These are phyloP conservation scores for Eulithis testata DNA, from an alignment of 2,888 invertebrate genomes.

Conservation along the genomic window DNA sequence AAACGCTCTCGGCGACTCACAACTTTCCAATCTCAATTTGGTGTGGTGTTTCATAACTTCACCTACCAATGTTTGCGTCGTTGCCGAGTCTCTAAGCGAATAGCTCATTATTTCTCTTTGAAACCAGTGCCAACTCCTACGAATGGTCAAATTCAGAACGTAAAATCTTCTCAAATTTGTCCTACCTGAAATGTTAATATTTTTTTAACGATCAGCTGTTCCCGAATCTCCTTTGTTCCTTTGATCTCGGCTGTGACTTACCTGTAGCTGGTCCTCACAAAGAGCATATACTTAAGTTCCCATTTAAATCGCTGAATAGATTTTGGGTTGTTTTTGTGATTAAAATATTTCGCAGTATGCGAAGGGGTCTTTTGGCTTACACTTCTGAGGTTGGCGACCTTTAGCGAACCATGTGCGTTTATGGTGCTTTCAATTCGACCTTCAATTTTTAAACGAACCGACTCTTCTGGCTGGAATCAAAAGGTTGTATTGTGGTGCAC, in stretches of 20 bases:
- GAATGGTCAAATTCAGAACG: slow-evolving; percentile 9
- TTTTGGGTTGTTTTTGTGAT: slow-evolving; percentile 25
- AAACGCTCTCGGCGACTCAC: slow-evolving; percentile 51
- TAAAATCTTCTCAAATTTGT: slow-evolving; percentile 26
- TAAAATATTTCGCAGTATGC: slow-evolving; percentile 27
- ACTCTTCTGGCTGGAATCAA: no score
- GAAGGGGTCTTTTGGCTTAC: slow-evolving; percentile 21
- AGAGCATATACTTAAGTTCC: slow-evolving; percentile 32
- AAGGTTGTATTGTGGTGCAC: no score
- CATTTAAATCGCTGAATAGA: slow-evolving; percentile 33
- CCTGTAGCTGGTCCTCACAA: slow-evolving; percentile 35
- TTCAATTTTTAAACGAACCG: neutral
- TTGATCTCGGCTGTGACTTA: slow-evolving; percentile 33
- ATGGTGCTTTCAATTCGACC: neutral
- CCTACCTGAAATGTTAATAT: slow-evolving; percentile 39
- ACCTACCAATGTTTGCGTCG: slow-evolving; percentile 43
- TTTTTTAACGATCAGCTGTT: slow-evolving; percentile 44
- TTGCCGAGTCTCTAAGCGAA: slow-evolving; percentile 32
- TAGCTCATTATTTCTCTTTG: slow-evolving; percentile 17
- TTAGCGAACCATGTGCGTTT: slow-evolving; percentile 29
- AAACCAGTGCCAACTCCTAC: slow-evolving; percentile 9
- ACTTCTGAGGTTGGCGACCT: slow-evolving; percentile 37
- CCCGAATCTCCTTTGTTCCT: slow-evolving; percentile 39
- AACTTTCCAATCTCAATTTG: slow-evolving; percentile 58
- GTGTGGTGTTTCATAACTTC: slow-evolving; percentile 55